Percentiles rank a stretch among this genome's conserved stretches.
These are phyloP conservation scores for Adoxophyes honmai DNA, from an alignment of 1,140 invertebrate genomes.

Conservation along the genomic window DNA sequence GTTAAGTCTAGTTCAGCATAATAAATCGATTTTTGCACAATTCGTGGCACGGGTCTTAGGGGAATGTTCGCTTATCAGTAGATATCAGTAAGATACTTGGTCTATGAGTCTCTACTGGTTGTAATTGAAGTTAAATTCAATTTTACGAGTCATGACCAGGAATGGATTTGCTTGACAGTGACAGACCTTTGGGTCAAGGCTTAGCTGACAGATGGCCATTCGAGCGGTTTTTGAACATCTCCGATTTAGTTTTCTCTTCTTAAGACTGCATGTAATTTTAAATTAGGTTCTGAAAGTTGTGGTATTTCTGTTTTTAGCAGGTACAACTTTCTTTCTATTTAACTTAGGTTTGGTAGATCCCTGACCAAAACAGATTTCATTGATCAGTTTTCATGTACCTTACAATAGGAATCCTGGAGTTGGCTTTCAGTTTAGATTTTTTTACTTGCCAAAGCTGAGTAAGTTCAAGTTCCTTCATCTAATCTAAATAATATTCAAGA, in stretches of 20 bases:
- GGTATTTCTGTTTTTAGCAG: no score
- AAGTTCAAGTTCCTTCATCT: no score
- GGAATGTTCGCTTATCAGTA: slow-evolving; percentile 30
- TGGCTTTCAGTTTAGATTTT: no score
- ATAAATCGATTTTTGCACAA: slow-evolving; percentile 66
- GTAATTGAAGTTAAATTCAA: neutral
- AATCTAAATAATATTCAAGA: no score
- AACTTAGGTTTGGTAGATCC: no score
- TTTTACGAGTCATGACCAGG: neutral
- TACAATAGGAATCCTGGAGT: no score
- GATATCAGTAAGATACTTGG: slow-evolving; percentile 14
- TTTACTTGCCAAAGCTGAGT: no score
- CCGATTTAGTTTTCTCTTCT: neutral
- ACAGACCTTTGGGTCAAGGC: slow-evolving; percentile 45
- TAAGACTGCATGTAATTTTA: neutral
- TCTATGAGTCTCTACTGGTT: neutral
- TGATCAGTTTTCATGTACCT: no score
- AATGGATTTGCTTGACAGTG: slow-evolving; percentile 34
- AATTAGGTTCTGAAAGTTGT: no score
- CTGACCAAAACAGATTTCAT: no score
- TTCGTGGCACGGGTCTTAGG: slow-evolving; percentile 21
- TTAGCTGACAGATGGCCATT: slow-evolving; percentile 16
- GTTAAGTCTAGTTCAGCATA: slow-evolving; percentile 53
- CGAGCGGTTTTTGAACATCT: slow-evolving; percentile 2
- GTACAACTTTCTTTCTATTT: no score